These are phyloP conservation scores for Porphyrio hochstetteri DNA, from an alignment of 2,113 vertebrate genomes.

Conservation along the genomic window DNA sequence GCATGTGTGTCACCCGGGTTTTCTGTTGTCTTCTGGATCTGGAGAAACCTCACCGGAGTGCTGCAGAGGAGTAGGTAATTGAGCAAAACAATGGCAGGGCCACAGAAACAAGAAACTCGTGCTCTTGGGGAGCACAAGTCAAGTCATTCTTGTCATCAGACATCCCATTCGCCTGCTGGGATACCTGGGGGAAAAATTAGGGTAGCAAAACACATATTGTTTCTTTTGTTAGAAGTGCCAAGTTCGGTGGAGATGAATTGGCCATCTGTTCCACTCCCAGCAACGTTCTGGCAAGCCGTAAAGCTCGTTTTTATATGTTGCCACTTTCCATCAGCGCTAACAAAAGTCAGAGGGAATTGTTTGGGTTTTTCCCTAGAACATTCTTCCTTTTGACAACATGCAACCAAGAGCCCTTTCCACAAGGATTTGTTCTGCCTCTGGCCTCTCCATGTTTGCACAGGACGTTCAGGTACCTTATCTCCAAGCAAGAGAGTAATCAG, in stretches of 20 bases:
- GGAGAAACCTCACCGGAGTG: background rate
- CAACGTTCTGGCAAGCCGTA: slow-evolving; percentile 53
- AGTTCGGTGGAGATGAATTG: slow-evolving; percentile 75
- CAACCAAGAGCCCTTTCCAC: background rate
- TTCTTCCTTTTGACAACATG: slow-evolving; percentile 21
- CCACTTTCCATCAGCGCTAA: slow-evolving; percentile 70
- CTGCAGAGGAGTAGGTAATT: background rate
- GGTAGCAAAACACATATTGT: slow-evolving; percentile 74
- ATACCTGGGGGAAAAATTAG: slow-evolving; percentile 77
- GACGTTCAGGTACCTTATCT: slow-evolving; percentile 34
- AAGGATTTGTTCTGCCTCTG: background rate
- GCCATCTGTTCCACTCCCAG: slow-evolving; percentile 77
- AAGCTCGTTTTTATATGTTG: slow-evolving; percentile 66
- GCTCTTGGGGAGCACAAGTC: slow-evolving; percentile 52
- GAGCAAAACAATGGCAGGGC: slow-evolving; percentile 55
- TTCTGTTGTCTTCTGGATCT: background rate
- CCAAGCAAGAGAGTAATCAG: background rate
- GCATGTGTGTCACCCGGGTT: background rate
- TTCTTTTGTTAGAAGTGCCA: slow-evolving; percentile 78
- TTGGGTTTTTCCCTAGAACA: slow-evolving; percentile 19
- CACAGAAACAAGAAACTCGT: slow-evolving; percentile 16
- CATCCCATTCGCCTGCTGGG: slow-evolving; percentile 78
- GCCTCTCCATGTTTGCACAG: slow-evolving; percentile 10
- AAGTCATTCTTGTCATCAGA: slow-evolving; percentile 78
- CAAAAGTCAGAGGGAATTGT: slow-evolving; percentile 50